Conservation (phyloP, 1,140 invertebrate species). For the Mercenaria mercenaria region DNA sequence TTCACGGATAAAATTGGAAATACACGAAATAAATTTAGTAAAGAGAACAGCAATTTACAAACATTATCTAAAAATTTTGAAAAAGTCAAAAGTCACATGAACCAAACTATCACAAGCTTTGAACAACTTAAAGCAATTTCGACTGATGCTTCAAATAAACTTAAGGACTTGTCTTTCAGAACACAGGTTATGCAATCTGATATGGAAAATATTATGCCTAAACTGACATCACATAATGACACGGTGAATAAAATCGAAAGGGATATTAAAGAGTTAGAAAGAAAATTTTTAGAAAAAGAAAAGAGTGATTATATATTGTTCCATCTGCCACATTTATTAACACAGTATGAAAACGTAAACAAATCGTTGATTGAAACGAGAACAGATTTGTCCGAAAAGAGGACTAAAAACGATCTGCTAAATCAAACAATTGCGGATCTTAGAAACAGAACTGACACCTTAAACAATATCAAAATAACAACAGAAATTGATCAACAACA, state of each 20-base stretch:
- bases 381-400: neutral
- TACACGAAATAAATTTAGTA: neutral
- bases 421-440: neutral
- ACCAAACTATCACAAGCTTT: neutral
- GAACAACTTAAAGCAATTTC: neutral
- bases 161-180: neutral
- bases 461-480: neutral
- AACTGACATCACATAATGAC: neutral
- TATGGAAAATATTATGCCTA: neutral
- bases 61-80: neutral
- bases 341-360: neutral
- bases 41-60: neutral
- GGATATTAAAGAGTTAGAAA: neutral
- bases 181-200: neutral
- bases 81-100: neutral
- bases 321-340: neutral
- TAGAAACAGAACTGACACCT: neutral
- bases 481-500: neutral
- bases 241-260: neutral
- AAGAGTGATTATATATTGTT: neutral
- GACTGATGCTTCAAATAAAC: neutral
- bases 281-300: constrained; percentile 32
- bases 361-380: neutral
- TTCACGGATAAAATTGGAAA: neutral
- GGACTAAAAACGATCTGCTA: neutral